Percentiles rank a stretch among this genome's conserved stretches.
phyloP scores from a whole-genome alignment of 2,888 invertebrate genomes.

The Cremastinae sp. region DNA sequence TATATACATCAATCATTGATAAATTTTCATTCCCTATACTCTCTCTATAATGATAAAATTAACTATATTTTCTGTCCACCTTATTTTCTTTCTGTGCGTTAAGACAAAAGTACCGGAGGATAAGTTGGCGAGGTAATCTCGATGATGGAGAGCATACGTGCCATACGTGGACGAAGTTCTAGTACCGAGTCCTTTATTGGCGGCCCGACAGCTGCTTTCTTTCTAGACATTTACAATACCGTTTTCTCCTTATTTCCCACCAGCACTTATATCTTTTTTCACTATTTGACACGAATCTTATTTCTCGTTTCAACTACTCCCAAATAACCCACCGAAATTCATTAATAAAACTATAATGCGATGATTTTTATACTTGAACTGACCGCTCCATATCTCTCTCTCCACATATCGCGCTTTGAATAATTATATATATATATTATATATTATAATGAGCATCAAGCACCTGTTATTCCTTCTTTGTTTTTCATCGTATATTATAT shows the following conservation, averaged over 20 bases:
- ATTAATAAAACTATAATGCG: slow-evolving; percentile 42
- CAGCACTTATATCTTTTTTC: slow-evolving; percentile 8
- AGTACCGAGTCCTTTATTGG: slow-evolving; percentile 75
- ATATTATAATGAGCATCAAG: too few species aligned
- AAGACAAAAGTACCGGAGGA: slow-evolving; percentile 69
- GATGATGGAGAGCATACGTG: slow-evolving; percentile 77
- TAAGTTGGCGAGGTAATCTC: slow-evolving; percentile 73
- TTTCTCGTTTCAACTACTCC: slow-evolving; percentile 36
- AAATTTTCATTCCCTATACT: background rate
- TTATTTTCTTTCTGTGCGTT: slow-evolving; percentile 5
- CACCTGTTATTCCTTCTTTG: too few species aligned
- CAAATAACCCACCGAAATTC: slow-evolving; percentile 47
- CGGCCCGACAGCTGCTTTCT: slow-evolving; percentile 51
- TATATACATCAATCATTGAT: too few species aligned
- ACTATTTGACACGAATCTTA: too few species aligned
- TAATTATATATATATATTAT: too few species aligned
- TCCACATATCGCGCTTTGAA: too few species aligned
- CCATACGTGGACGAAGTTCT: slow-evolving; percentile 74
- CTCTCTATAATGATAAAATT: background rate
- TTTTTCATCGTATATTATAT: too few species aligned
- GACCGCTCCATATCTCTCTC: too few species aligned
- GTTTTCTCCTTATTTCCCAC: slow-evolving; percentile 7
- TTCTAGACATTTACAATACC: slow-evolving; percentile 45
- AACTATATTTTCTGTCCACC: background rate
- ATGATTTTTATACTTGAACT: too few species aligned